Base-by-base conservation (phyloP, 2,888 invertebrate species). In the Endomychus coccineus region DNA sequence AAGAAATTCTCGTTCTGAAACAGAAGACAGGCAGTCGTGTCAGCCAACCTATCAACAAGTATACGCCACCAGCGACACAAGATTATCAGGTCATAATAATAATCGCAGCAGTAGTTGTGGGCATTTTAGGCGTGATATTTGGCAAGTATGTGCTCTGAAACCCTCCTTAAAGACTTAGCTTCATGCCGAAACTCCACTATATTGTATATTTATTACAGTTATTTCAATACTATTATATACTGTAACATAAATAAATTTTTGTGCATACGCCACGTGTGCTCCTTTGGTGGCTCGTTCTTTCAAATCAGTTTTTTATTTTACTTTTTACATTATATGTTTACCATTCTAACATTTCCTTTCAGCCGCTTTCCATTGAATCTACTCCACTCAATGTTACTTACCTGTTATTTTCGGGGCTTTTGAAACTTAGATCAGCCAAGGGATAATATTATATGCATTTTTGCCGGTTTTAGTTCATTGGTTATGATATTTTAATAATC, bases 131-230 rank as follows among this genome's bases (percentile, higher is more conserved):
- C 62, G 73, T 85, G 61, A 71, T 85, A 64, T 71, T 85, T 65
- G 86, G 85, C 64, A 86, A 85, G 70, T 83, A 80, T 70, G 69
- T 83, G 68, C 81, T 85, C 73, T 86, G 81, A 84, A 79, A 71
- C 61, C 50, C 49, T 42, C 44, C 45, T 35, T 42, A 48, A 45
- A 48, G 48, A 48, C 51, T 45, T 48, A 44, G 45, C 45, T 31
- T 38, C 44, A 43, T 42, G 49, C 46, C 47, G 45, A 41, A 42
- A 48, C 48, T 48, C 50, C 54, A 54, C 54, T 55, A 49, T 59
- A 56, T 56, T 60, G 56, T 60, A 59, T 58, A 60, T 59, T 59
- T 58, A 59, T 56, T 58, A 53, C 49, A 51, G 48, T 46, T 49
- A 51, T 48, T 55, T 57, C 53, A 56, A 53, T 53, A 52, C 50